Percentiles rank a stretch among this genome's conserved stretches.
Evolutionary conservation across 2,888 invertebrate genomes (phyloP).

Genomic region (Meghimatium bilineatum): DNA sequence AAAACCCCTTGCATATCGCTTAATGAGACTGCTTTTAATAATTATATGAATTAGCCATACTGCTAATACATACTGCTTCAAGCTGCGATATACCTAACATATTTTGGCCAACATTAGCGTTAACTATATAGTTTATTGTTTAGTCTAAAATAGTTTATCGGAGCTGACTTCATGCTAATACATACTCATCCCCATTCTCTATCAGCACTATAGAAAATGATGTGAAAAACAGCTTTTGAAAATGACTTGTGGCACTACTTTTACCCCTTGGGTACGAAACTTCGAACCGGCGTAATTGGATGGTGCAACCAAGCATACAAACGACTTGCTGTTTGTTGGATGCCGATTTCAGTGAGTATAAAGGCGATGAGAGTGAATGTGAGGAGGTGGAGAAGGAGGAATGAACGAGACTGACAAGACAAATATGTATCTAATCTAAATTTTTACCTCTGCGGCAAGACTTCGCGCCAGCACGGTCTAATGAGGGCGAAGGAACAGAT

Average conservation of each 20-base stretch:
- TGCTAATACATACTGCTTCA: no score
- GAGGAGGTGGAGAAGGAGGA: not conserved
- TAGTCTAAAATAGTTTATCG: no score
- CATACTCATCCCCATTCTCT: no score
- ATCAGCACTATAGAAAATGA: not conserved
- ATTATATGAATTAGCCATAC: no score
- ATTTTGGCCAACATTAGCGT: no score
- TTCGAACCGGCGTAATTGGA: not conserved
- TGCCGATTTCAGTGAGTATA: not conserved
- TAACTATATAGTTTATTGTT: no score
- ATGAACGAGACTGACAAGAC: not conserved
- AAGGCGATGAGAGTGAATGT: not conserved
- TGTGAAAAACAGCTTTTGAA: not conserved
- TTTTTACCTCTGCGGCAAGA: not conserved
- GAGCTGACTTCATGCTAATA: no score
- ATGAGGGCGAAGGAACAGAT: no score
- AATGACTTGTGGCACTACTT: not conserved
- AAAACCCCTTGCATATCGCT: no score
- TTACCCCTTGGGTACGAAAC: not conserved
- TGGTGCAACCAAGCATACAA: constrained; percentile 18
- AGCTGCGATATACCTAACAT: no score
- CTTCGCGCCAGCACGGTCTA: no score
- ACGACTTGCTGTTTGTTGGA: not conserved
- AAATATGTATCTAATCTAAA: not conserved
- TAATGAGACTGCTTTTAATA: no score